Evolutionary conservation across 2,797 vertebrate genomes (phyloP), one percentile per base, ranked within the genome.

Genomic region (Chaenodraco wilsoni): DNA sequence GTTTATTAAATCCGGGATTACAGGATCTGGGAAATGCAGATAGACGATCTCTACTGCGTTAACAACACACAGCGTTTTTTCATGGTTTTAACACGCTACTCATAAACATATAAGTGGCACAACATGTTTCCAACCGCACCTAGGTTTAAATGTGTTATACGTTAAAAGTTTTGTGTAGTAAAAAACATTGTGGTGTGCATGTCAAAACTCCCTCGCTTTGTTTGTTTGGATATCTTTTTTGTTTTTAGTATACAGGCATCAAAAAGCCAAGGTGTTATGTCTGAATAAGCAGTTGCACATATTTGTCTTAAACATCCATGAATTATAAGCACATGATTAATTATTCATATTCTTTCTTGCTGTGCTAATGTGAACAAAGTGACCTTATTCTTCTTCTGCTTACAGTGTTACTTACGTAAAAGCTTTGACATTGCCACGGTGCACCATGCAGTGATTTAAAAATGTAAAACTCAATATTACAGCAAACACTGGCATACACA

Each of bases 281-380:
- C 9, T 75, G 40, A 64, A 78, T 69, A 66, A 11, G 10, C 3
- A 65, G 37, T 92, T 91, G 88, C 83, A 89, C 83, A 91, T 92
- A 94, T 94, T 93, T 94, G 89, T 92, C 87, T 92, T 91, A 91
- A 90, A 90, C 82, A 87, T 87, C 73, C 74, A 93, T 94, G 89
- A 92, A 94, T 94, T 90, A 94, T 93, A 87, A 89, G 92, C 89
- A 83, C 51, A 56, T 77, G 41, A 88, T 95, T 85, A 92, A 94
- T 94, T 90, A 94, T 95, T 92, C 88, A 95, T 89, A 21, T 9
- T 55, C 43, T 69, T 79, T 79, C 90, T 91, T 81, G 85, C 89
- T 79, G 89, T 83, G 84, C 91, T 94, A 93, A 94, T 94, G 91
- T 89, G 89, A 91, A 93, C 89, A 90, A 92, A 93, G 91, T 91